phyloP scores from a whole-genome alignment of 2,113 vertebrate genomes.

The Gorsachius goisagi region DNA sequence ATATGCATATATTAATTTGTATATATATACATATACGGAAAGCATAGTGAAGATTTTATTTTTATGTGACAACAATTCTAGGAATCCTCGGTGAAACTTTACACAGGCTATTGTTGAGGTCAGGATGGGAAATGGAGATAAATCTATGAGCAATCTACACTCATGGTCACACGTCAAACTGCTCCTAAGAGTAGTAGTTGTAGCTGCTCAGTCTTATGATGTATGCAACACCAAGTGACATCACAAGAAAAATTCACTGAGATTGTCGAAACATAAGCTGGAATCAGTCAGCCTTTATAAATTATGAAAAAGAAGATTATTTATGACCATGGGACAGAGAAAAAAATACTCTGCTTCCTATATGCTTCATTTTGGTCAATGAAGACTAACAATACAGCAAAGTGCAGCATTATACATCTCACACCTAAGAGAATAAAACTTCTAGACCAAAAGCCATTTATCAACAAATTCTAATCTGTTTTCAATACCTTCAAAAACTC shows the following conservation, averaged over 20 bases:
- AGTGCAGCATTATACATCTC: background rate
- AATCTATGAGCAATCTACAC: background rate
- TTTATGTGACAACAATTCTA: background rate
- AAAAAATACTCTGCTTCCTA: background rate
- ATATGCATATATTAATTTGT: background rate
- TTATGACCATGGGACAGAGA: background rate
- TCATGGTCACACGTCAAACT: background rate
- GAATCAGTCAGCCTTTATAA: background rate
- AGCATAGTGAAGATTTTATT: background rate
- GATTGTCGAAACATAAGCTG: background rate
- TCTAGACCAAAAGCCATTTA: background rate
- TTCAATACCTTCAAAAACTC: background rate
- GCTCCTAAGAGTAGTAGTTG: background rate
- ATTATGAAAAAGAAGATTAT: background rate
- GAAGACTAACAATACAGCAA: background rate
- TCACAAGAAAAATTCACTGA: background rate
- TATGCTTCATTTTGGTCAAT: background rate
- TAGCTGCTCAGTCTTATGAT: background rate
- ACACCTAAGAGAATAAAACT: background rate
- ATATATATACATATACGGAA: background rate
- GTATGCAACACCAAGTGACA: background rate
- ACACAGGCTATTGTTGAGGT: background rate
- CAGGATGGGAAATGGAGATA: background rate
- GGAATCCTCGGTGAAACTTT: background rate
- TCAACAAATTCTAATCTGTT: background rate